Evolutionary conservation across 2,113 vertebrate genomes (phyloP), one percentile per base, ranked within the genome.

Genomic region (Paedocypris sp.): DNA sequence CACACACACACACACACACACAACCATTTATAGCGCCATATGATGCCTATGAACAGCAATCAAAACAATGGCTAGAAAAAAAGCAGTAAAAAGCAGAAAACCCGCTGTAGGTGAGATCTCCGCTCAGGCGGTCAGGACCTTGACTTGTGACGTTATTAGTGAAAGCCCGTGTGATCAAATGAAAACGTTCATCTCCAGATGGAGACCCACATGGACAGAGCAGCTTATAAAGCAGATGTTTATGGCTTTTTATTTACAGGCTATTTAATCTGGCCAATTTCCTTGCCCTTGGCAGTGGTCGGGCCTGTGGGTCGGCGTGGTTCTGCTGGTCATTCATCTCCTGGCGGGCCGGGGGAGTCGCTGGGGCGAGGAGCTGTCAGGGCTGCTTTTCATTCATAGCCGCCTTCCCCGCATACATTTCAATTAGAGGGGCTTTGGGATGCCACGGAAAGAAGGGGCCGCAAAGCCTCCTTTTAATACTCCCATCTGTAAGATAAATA

Each of bases 261-360:
- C 77, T 77, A 71, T 82, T 82, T 79, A 81, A 82, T 83, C 75
- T 80, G 75, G 78, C 61, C 74, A 74, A 78, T 80, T 80, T 81
- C 75, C 78, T 81, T 70, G 79, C 79, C 81, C 83, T 84, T 83
- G 81, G 83, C 77, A 80, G 76, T 82, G 77, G 73, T 80, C 79
- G 73, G 64, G 77, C 77, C 75, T 67, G 16, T 52, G 74, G 81
- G 75, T 82, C 76, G 77, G 28, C 61, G 63, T 69, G 69, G 63
- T 45, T 78, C 58, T 58, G 62, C 45, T 59, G 69, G 65, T 76
- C 78, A 78, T 83, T 77, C 79, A 82, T 85, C 78, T 81, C 77
- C 48, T 43, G 25, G 33, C 51, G 46, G 57, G 46, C 41, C 3
- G 25, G 18, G 49, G 43, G 48, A 56, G 68, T 58, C 39, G 36